Percentiles rank a stretch among this genome's conserved stretches.
Evolutionary conservation across 1,140 invertebrate genomes (phyloP).

Genomic region (Ectropis grisescens): DNA sequence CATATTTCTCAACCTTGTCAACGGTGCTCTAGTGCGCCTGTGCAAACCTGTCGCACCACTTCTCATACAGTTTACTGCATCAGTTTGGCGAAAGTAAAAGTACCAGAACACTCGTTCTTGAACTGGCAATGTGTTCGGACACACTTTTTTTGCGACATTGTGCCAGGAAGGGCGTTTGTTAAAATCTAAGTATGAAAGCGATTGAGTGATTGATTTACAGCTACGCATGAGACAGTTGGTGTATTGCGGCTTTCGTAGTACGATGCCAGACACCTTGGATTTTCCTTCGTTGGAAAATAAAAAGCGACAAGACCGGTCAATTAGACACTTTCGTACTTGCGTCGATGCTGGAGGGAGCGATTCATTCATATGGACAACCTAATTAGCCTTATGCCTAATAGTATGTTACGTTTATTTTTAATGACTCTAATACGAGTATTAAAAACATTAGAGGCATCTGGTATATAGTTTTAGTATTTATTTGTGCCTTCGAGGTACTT

Average conservation of each 20-base stretch:
- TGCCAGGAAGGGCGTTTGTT: constrained; percentile 1
- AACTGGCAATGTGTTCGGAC: too few species aligned
- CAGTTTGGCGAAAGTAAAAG: constrained; percentile 59
- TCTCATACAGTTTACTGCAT: constrained; percentile 28
- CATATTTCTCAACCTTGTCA: constrained; percentile 64
- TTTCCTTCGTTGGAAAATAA: constrained; percentile 9
- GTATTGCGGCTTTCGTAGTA: too few species aligned
- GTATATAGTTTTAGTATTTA: too few species aligned
- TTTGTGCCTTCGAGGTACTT: too few species aligned
- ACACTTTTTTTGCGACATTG: too few species aligned
- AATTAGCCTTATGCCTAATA: constrained; percentile 8
- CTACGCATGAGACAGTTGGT: background rate
- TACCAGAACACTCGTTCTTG: constrained; percentile 17
- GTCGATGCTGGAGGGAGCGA: constrained; percentile 2
- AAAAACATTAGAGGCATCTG: too few species aligned
- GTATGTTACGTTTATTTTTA: too few species aligned
- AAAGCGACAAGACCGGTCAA: constrained; percentile 9
- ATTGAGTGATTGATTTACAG: constrained; percentile 10
- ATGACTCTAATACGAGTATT: too few species aligned
- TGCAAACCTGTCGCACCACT: constrained; percentile 38
- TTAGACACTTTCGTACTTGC: constrained; percentile 16
- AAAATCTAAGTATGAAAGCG: constrained; percentile 1
- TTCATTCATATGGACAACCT: constrained; percentile 2
- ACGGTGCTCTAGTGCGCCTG: constrained; percentile 41
- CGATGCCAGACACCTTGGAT: too few species aligned